phyloP scores from a whole-genome alignment of 1,140 invertebrate species.

The Micrasema longulum region DNA sequence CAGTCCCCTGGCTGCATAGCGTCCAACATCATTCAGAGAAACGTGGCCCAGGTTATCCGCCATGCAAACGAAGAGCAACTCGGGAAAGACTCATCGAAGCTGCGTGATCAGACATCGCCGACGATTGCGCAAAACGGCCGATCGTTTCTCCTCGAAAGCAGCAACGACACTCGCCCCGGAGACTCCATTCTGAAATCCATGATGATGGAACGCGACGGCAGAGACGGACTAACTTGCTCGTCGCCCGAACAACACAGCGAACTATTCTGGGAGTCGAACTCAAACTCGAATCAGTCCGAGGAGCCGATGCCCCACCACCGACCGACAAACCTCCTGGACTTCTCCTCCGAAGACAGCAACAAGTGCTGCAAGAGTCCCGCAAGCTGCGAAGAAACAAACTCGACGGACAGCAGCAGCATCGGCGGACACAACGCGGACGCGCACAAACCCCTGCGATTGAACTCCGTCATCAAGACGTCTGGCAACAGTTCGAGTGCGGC shows the following conservation, averaged over 20 bases:
- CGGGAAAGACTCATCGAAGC: too few relatives aligned
- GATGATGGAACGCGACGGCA: constrained; percentile 59
- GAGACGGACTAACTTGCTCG: constrained; percentile 56
- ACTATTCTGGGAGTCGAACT: constrained; percentile 66
- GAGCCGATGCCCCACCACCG: constrained; percentile 55
- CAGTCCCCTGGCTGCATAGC: constrained; percentile 39
- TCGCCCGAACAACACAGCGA: constrained; percentile 63
- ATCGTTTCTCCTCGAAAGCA: constrained; percentile 62
- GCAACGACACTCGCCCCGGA: constrained; percentile 53
- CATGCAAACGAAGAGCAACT: constrained; percentile 39
- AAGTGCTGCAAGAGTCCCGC: constrained; percentile 66
- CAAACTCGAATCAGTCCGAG: constrained; percentile 61
- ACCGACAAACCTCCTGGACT: constrained; percentile 57
- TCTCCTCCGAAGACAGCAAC: constrained; percentile 66
- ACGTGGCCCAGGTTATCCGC: constrained; percentile 49
- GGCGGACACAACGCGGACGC: constrained; percentile 41
- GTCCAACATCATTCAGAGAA: constrained; percentile 44
- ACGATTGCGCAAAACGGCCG: constrained; percentile 57
- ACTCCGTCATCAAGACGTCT: constrained; percentile 64
- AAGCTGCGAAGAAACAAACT: constrained; percentile 63
- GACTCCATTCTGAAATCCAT: constrained; percentile 59
- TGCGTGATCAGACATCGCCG: constrained; percentile 9
- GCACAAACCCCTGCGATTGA: constrained; percentile 60
- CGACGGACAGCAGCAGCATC: constrained; percentile 62
- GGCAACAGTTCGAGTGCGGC: constrained; percentile 43